Base-by-base conservation (phyloP, 2,888 invertebrate genomes). In the Saturnia japonica region DNA sequence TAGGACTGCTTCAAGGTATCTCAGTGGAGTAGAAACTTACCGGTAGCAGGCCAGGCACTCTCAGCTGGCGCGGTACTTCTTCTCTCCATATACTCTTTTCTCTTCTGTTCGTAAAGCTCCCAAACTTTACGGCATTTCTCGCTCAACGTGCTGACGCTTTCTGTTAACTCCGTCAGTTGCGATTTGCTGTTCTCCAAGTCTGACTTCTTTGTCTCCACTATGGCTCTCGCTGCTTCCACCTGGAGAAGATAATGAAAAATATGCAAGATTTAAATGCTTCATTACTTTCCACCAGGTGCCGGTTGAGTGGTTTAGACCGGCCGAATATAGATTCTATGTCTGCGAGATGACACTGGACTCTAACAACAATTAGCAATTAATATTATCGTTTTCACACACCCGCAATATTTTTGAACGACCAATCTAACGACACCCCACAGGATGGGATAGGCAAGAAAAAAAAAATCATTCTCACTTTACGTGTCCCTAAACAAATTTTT, bases 171-270 rank as follows among this genome's bases (percentile, higher is more conserved):
- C n/a, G 95, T 94, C 74, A 98, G 93, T 81, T 97, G 96, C 3
- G 95, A 88, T 83, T 97, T 97, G 86, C 97, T 97, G 69, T 96
- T 96, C 80, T 97, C 97, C 71, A 98, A 96, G 82, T 98, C 98
- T 4, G 95, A 89, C 82, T 96, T 95, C 90, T 97, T 98, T 43
- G 95, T 95, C 74, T 96, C 96, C 22, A 97, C 96, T 85, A 97
- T 96, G n/a, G 95, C 95, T 79, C 96, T 95, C 28, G 97, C 95
- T 71, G 97, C 96, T 75, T 96, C 96, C 68, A 97, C 95, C 95
- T 97, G 87, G 51, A 47, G 34, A 42, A 34, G 42, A 60, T 62
- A 25, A 9, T 57, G 25, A 12, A 19, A 22, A 4, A 54, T 54
- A 22, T 22, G 22, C 22, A n/a, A 22, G 19, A 19, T 9, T 43